Base-by-base conservation (phyloP, 2,797 vertebrate genomes). In the Pampus argenteus region DNA sequence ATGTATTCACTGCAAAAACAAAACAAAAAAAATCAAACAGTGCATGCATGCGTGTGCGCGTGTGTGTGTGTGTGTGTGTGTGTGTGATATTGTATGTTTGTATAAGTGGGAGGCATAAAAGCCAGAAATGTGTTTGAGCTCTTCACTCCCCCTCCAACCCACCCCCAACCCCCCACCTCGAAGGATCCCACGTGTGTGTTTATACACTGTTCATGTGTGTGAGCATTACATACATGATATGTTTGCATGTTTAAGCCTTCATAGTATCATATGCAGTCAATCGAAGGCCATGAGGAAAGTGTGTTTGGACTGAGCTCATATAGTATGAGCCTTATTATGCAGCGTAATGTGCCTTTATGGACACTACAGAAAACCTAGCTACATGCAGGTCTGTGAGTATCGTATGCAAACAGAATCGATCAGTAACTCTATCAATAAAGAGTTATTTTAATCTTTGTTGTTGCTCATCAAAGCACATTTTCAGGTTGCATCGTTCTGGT, bases 171-270 rank as follows among this genome's bases (percentile, higher is more conserved):
- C 44, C 11, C 28, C 15, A 6, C 61, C 68, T 68, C 54, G 3
- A 50, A 88, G 86, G 87, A 90, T 81, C 61, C 71, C 54, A 78
- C 62, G 54, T 61, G 62, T 88, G 86, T 78, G 79, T 93, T 92
- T 91, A 91, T 93, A 78, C 89, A 92, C 89, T 93, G 92, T 92
- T 93, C 88, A 93, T 48, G 9, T 11, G 20, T 56, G 48, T 36
- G 22, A 54, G 40, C 25, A 11, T 48, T 34, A 6, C 69, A 79
- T 59, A 64, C 38, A 47, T 20, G 26, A 56, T 34, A 54, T 51
- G 66, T 71, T 74, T 58, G 50, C 44, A 62, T 66, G 55, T 58
- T 75, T 47, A 49, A 72, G 47, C 59, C 22, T 55, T 51, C 11
- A 40, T 20, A 3, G 23, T 36, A 5, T 66, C 38, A 20, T 62